phyloP scores from a whole-genome alignment of 1,140 invertebrate species.

The Microplitis demolitor region DNA sequence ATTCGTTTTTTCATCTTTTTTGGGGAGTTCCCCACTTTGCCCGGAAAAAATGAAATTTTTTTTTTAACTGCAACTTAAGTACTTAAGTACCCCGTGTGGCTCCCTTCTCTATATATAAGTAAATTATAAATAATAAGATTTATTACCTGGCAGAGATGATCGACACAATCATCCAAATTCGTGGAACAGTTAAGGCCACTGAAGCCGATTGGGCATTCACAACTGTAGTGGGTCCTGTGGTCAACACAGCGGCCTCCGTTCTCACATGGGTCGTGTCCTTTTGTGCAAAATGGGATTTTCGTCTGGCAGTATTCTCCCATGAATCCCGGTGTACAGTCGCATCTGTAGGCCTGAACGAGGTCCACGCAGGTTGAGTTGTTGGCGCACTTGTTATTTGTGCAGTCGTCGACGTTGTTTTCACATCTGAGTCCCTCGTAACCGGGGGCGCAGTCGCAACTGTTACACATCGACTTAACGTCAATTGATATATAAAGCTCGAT shows the following conservation, averaged over 20 bases:
- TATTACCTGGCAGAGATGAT: slow-evolving; percentile 86
- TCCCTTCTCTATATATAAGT: background rate
- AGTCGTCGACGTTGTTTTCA: slow-evolving; percentile 91
- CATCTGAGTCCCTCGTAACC: slow-evolving; percentile 92
- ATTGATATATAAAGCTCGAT: slow-evolving; percentile 50
- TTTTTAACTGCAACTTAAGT: too few species aligned
- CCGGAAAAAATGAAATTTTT: too few species aligned
- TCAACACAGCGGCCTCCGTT: slow-evolving; percentile 91
- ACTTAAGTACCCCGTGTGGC: too few species aligned
- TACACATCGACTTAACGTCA: slow-evolving; percentile 53
- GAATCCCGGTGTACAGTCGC: slow-evolving; percentile 82
- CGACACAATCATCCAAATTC: slow-evolving; percentile 90
- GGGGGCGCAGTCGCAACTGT: slow-evolving; percentile 82
- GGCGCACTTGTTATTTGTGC: slow-evolving; percentile 78
- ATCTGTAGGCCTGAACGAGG: slow-evolving; percentile 82
- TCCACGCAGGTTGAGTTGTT: slow-evolving; percentile 92
- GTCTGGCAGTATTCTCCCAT: slow-evolving; percentile 89
- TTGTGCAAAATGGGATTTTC: slow-evolving; percentile 91
- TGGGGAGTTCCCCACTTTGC: too few species aligned
- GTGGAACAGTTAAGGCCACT: slow-evolving; percentile 90
- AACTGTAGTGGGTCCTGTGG: slow-evolving; percentile 88
- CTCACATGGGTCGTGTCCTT: slow-evolving; percentile 85
- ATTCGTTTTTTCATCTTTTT: too few species aligned
- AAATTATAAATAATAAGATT: background rate
- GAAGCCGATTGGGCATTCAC: slow-evolving; percentile 89